Conservation (phyloP, 2,888 invertebrate genomes). For the Papilio elwesi region DNA sequence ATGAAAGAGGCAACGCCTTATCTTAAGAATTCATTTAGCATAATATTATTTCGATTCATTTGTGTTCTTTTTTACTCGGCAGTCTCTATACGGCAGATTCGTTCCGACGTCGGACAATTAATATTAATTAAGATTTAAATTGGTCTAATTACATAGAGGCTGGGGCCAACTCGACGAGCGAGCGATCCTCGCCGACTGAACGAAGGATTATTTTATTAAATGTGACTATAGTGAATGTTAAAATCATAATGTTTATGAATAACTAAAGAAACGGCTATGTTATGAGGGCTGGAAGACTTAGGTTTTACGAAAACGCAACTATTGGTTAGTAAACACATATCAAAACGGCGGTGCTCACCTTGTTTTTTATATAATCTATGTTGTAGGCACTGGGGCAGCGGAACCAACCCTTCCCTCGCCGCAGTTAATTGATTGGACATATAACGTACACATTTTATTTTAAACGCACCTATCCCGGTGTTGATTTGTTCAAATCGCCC, state of each 20-base stretch:
- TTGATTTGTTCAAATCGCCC: not conserved
- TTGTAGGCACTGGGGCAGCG: not conserved
- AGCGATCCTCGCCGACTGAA: conserved; percentile 64
- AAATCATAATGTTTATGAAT: conserved; percentile 20
- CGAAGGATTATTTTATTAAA: conserved; percentile 58
- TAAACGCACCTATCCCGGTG: conserved; percentile 21
- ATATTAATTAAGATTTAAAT: conserved; percentile 85
- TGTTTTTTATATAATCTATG: conserved; percentile 23
- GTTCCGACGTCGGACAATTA: conserved; percentile 82
- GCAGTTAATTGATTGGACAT: conserved; percentile 27
- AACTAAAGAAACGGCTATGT: not conserved
- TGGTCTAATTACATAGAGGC: conserved; percentile 83
- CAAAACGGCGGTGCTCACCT: conserved; percentile 1
- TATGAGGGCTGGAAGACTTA: not conserved
- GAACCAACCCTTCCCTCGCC: conserved; percentile 9
- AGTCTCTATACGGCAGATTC: conserved; percentile 80
- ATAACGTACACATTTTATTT: conserved; percentile 26
- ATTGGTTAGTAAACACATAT: conserved; percentile 21
- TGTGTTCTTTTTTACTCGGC: conserved; percentile 63
- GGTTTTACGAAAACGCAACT: not conserved
- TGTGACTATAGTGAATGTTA: conserved; percentile 34
- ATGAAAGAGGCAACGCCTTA: conserved; percentile 19
- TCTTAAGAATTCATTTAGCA: conserved; percentile 47
- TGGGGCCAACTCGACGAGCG: conserved; percentile 72
- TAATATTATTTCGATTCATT: conserved; percentile 58